Conservation (phyloP, 1,140 invertebrate species). For the Ceratina australensis region DNA sequence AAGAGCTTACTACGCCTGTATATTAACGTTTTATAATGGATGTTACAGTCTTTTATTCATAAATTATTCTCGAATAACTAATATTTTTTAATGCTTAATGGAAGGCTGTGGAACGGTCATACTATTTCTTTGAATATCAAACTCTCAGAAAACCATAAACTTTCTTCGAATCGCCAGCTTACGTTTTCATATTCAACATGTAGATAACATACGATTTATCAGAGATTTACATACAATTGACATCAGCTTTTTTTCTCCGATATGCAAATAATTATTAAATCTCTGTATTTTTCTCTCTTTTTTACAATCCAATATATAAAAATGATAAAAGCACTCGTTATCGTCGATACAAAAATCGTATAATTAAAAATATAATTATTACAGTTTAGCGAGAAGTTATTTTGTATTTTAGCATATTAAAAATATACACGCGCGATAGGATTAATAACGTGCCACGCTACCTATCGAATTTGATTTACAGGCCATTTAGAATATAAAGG, state of each 20-base stretch:
- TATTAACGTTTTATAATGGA: slow-evolving; percentile 19
- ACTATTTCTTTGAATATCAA: no score
- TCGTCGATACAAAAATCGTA: slow-evolving; percentile 29
- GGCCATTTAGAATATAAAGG: background rate
- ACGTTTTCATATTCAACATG: background rate
- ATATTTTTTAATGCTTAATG: slow-evolving; percentile 28
- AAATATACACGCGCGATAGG: slow-evolving; percentile 21
- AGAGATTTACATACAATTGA: slow-evolving; percentile 36
- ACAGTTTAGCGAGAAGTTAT: slow-evolving; percentile 32
- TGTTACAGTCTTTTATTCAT: slow-evolving; percentile 35
- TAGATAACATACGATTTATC: slow-evolving; percentile 1
- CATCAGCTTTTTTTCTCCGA: slow-evolving; percentile 16
- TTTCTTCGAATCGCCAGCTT: no score
- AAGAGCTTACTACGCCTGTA: slow-evolving; percentile 11
- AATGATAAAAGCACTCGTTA: slow-evolving; percentile 10
- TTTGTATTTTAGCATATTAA: slow-evolving; percentile 16
- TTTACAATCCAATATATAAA: no score
- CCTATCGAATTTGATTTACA: background rate
- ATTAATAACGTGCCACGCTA: slow-evolving; percentile 40
- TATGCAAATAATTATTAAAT: slow-evolving; percentile 26
- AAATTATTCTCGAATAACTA: slow-evolving; percentile 20
- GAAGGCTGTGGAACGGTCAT: slow-evolving; percentile 7
- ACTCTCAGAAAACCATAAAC: no score
- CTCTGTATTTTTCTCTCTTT: no score
- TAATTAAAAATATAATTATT: slow-evolving; percentile 41